These are phyloP conservation scores for Acrobasis consociella DNA, from an alignment of 2,888 invertebrate genomes.

Conservation along the genomic window DNA sequence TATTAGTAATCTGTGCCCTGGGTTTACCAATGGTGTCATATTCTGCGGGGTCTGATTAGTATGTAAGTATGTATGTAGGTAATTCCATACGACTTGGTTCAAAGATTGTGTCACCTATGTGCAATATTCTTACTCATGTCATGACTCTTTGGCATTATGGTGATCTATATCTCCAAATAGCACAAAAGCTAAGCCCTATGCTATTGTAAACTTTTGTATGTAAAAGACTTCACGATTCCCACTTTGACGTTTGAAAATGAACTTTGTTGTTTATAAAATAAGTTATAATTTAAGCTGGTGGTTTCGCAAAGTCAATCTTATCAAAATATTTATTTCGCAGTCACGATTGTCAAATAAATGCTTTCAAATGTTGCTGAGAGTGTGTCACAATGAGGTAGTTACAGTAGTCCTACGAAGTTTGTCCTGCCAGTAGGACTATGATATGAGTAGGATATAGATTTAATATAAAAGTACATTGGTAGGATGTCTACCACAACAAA, in stretches of 20 bases:
- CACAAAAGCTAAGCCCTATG: constrained; percentile 3
- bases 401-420: too few relatives aligned
- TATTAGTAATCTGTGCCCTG: too few relatives aligned
- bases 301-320: neutral
- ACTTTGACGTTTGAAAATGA: neutral
- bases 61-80: too few relatives aligned
- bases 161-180: constrained; percentile 9
- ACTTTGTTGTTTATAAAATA: neutral
- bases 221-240: neutral
- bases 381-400: neutral
- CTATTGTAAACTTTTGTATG: constrained; percentile 10
- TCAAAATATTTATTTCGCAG: constrained; percentile 13
- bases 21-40: too few relatives aligned
- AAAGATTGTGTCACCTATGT: neutral
- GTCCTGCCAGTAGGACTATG: too few relatives aligned
- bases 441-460: too few relatives aligned
- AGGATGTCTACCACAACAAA: too few relatives aligned
- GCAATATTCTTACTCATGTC: constrained; percentile 7
- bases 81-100: neutral
- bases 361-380: neutral
- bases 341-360: constrained; percentile 9
- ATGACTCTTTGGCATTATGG: constrained; percentile 9
- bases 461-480: too few relatives aligned
- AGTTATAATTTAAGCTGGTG: neutral
- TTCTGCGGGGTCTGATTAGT: too few relatives aligned